Evolutionary conservation across 2,888 invertebrate genomes (phyloP).

Genomic region (Cenopis cana): DNA sequence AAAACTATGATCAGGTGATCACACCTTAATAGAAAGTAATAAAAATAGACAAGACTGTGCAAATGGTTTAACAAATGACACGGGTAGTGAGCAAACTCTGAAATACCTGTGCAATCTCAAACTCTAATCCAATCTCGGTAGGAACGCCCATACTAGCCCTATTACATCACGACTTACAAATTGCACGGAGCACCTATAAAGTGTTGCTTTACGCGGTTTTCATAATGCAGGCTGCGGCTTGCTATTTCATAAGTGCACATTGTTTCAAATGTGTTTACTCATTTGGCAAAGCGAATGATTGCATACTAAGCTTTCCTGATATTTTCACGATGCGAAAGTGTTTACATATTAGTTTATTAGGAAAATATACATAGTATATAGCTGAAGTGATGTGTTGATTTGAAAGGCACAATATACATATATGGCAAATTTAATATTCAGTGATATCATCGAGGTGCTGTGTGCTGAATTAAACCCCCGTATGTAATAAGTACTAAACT

Average conservation of each 20-base stretch:
- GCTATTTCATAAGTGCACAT: constrained; percentile 34
- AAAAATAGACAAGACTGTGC: not conserved
- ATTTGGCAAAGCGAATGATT: constrained; percentile 4
- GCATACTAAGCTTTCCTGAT: not conserved
- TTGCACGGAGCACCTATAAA: constrained; percentile 33
- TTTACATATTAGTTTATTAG: not conserved
- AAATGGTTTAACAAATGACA: not conserved
- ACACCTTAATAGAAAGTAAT: not conserved
- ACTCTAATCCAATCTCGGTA: constrained; percentile 20
- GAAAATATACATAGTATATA: too few relatives aligned
- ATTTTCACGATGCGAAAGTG: not conserved
- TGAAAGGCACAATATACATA: too few relatives aligned
- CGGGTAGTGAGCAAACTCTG: constrained; percentile 9
- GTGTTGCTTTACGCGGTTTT: constrained; percentile 28
- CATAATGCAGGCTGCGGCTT: constrained; percentile 20
- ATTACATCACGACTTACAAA: constrained; percentile 30
- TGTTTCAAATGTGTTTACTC: constrained; percentile 25
- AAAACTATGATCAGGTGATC: not conserved
- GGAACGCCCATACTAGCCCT: constrained; percentile 11
- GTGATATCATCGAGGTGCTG: too few relatives aligned
- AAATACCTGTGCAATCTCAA: constrained; percentile 18
- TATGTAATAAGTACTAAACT: too few relatives aligned
- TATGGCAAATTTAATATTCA: too few relatives aligned
- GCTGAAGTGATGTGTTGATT: too few relatives aligned
- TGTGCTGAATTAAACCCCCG: too few relatives aligned